Percentiles rank a stretch among this genome's conserved stretches.
phyloP scores from a whole-genome alignment of 2,888 invertebrate genomes.

The Odontocerum albicorne region DNA sequence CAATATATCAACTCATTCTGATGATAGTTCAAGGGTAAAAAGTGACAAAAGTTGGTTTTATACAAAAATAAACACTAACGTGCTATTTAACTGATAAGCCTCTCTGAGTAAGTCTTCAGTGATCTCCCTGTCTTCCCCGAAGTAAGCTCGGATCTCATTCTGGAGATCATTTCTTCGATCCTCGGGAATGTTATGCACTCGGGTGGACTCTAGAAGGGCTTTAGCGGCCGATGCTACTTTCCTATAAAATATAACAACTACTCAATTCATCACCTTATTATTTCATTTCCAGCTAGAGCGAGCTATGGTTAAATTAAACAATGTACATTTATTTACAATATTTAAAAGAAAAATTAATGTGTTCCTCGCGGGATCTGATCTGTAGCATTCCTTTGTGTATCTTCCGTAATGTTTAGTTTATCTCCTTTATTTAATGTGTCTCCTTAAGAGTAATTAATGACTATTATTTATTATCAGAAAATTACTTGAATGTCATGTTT shows the following conservation, averaged over 20 bases:
- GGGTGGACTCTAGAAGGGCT: constrained; percentile 50
- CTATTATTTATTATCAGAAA: no score
- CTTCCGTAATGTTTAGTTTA: no score
- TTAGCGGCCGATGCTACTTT: constrained; percentile 62
- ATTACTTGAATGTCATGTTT: no score
- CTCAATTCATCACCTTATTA: background rate
- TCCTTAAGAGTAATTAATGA: no score
- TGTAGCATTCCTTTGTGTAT: no score
- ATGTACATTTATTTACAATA: no score
- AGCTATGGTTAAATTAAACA: background rate
- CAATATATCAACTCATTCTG: no score
- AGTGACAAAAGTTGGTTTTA: no score
- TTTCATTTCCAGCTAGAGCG: background rate
- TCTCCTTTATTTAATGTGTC: no score
- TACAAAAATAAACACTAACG: constrained; percentile 44
- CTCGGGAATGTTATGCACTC: constrained; percentile 55
- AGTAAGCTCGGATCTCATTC: constrained; percentile 54
- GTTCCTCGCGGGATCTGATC: no score
- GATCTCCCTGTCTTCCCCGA: constrained; percentile 46
- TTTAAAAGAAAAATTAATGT: no score
- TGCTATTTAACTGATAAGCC: constrained; percentile 52
- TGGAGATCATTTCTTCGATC: constrained; percentile 53
- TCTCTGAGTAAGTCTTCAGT: constrained; percentile 54
- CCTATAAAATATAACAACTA: constrained; percentile 42
- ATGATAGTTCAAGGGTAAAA: no score